phyloP scores from a whole-genome alignment of 1,140 invertebrate genomes.

The Gonioctena quinquepunctata region DNA sequence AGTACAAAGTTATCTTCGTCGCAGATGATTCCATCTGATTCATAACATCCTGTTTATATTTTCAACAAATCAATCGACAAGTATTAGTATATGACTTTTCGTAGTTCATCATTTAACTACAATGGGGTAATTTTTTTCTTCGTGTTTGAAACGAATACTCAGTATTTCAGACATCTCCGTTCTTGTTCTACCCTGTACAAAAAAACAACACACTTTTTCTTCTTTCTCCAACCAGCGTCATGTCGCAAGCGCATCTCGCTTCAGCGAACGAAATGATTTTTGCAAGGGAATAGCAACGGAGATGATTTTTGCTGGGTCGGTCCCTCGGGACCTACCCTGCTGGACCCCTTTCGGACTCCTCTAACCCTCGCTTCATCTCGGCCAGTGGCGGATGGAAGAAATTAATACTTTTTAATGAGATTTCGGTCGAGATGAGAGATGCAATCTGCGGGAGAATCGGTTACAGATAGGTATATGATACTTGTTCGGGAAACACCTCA shows the following conservation, averaged over 20 bases:
- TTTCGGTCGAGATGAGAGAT: constrained; percentile 21
- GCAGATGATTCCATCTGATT: too few relatives aligned
- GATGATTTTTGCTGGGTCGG: constrained; percentile 54
- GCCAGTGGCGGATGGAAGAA: constrained; percentile 5
- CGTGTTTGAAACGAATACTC: too few relatives aligned
- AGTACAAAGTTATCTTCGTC: too few relatives aligned
- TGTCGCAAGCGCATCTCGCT: constrained; percentile 5
- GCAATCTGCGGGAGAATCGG: not conserved
- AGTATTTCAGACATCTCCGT: too few relatives aligned
- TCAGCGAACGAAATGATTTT: constrained; percentile 41
- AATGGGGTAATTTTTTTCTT: too few relatives aligned
- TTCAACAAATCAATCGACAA: too few relatives aligned
- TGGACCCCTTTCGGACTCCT: constrained; percentile 33
- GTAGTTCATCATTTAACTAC: too few relatives aligned
- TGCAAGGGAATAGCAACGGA: constrained; percentile 43
- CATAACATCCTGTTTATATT: too few relatives aligned
- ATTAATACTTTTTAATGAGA: constrained; percentile 16
- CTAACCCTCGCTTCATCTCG: constrained; percentile 6
- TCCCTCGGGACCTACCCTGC: constrained; percentile 35
- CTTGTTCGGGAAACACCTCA: too few relatives aligned
- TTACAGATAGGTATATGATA: not conserved
- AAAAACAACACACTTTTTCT: constrained; percentile 16
- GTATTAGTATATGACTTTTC: too few relatives aligned
- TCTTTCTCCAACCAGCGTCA: constrained; percentile 9
- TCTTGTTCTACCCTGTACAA: not conserved